Conservation (phyloP, 2,888 invertebrate species). For the Acanthococcus lagerstroemiae region DNA sequence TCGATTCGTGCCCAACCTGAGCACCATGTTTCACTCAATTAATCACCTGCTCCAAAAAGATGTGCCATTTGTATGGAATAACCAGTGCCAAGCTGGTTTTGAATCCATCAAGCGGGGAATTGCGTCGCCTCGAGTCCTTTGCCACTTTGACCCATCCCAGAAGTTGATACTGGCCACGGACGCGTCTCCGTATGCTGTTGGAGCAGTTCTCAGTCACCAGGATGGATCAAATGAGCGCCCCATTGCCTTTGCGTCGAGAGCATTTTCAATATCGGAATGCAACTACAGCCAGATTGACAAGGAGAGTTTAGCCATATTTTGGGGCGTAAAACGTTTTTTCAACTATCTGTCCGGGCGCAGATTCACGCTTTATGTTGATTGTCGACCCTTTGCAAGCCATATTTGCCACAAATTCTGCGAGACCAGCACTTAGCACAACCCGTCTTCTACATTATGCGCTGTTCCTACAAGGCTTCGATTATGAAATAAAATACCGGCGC, state of each 20-base stretch:
- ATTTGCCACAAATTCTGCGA: neutral
- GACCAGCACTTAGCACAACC: conserved; percentile 2
- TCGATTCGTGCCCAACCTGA: no score
- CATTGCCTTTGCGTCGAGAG: neutral
- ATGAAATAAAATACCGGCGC: neutral
- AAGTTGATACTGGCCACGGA: neutral
- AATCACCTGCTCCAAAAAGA: neutral
- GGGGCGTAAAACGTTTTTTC: conserved; percentile 8
- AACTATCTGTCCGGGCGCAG: conserved; percentile 18
- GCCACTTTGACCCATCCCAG: neutral
- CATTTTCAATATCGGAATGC: neutral
- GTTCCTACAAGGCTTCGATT: conserved; percentile 17
- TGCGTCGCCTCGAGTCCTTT: neutral
- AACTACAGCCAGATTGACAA: neutral
- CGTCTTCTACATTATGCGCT: neutral
- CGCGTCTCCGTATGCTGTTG: neutral
- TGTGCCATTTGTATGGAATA: neutral
- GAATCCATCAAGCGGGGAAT: neutral
- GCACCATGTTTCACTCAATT: neutral
- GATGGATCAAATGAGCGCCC: no score
- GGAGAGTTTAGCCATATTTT: conserved; percentile 1
- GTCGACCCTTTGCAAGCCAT: neutral
- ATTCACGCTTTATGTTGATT: neutral
- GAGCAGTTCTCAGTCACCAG: no score
- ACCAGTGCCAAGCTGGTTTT: neutral